Conservation (phyloP, 2,797 vertebrate genomes). For the Tangara arthus region DNA sequence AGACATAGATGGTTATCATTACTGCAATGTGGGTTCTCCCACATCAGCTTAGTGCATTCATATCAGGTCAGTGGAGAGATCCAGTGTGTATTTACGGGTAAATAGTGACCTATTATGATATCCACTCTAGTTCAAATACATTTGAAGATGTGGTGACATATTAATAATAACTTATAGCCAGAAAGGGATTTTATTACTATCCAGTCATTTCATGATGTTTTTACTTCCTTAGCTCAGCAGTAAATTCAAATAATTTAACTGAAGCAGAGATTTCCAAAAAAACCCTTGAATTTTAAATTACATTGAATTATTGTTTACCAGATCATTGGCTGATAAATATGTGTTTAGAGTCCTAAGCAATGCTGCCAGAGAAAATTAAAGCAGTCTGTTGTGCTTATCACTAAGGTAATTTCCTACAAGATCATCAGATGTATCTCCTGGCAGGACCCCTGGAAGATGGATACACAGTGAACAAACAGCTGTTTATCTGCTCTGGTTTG, state of each 20-base stretch:
- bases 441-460: not conserved
- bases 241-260: not conserved
- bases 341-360: not conserved
- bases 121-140: not conserved
- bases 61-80: not conserved
- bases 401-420: not conserved
- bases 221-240: not conserved
- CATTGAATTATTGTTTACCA: not conserved
- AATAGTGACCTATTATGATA: not conserved
- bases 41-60: not conserved
- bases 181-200: not conserved
- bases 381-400: not conserved
- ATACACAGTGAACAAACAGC: not conserved
- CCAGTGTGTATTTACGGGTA: not conserved
- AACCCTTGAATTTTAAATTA: not conserved
- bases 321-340: not conserved
- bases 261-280: not conserved
- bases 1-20: not conserved
- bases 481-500: not conserved
- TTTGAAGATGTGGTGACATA: not conserved
- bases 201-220: not conserved
- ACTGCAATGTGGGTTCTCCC: not conserved
- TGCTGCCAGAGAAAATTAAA: not conserved
- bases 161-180: not conserved
- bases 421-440: not conserved